A percentile compares a stretch with the other conserved stretches of the same genome.
phyloP scores from a whole-genome alignment of 1,140 invertebrate genomes.

The Drosophila nigrodunni region DNA sequence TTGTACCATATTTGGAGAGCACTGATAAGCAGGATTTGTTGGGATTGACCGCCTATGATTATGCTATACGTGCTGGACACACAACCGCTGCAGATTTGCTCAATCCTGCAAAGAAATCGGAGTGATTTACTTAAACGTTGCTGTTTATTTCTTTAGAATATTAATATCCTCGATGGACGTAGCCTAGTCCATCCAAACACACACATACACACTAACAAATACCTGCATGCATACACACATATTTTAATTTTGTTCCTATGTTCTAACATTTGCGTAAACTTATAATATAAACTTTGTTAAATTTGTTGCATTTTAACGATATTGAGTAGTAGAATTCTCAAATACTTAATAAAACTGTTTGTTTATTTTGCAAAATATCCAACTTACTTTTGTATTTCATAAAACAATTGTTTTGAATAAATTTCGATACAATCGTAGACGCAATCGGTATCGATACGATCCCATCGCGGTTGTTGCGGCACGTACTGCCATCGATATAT shows the following conservation, averaged over 20 bases:
- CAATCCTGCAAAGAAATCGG: neutral
- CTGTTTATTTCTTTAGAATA: no score
- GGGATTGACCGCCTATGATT: conserved; percentile 85
- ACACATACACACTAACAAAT: neutral
- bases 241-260: conserved; percentile 1
- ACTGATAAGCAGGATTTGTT: conserved; percentile 81
- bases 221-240: neutral
- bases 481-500: neutral
- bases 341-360: neutral
- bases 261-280: neutral
- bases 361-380: no score
- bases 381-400: no score
- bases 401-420: no score
- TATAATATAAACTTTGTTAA: conserved; percentile 3
- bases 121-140: conserved; percentile 19
- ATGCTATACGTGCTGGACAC: conserved; percentile 83
- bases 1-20: conserved; percentile 85
- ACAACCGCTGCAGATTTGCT: conserved; percentile 59
- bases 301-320: conserved; percentile 16
- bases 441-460: no score
- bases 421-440: no score
- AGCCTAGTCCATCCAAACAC: neutral
- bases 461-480: no score
- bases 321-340: conserved; percentile 14
- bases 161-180: no score